A percentile compares a stretch with the other conserved stretches of the same genome.
phyloP scores from a whole-genome alignment of 2,888 invertebrate species.

The Leptinotarsa haldemani region DNA sequence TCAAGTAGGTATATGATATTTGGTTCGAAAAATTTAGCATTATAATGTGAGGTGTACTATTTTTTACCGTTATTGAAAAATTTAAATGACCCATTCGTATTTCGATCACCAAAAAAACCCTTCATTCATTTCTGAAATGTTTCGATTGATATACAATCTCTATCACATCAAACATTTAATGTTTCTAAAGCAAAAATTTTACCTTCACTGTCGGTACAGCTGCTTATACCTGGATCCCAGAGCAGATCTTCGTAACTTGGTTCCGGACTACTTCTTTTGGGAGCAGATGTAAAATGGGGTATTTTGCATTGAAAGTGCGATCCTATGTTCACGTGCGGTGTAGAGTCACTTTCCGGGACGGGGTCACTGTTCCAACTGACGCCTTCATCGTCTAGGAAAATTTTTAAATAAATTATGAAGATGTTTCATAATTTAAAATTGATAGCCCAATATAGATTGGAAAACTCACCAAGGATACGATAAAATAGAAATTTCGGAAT shows the following conservation, averaged over 20 bases:
- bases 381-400: slow-evolving; percentile 57
- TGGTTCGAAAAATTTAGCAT: too few species aligned
- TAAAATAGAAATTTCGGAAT: too few species aligned
- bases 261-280: slow-evolving; percentile 69
- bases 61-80: too few species aligned
- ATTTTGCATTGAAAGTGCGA: slow-evolving; percentile 87
- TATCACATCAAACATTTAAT: too few species aligned
- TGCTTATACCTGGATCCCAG: slow-evolving; percentile 87
- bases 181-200: slow-evolving; percentile 46
- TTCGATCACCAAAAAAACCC: too few species aligned
- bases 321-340: slow-evolving; percentile 89
- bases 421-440: background rate
- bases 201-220: slow-evolving; percentile 82
- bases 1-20: too few species aligned
- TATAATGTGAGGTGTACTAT: too few species aligned
- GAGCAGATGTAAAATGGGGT: slow-evolving; percentile 68
- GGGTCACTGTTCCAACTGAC: slow-evolving; percentile 62
- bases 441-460: too few species aligned
- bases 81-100: too few species aligned
- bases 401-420: slow-evolving; percentile 1
- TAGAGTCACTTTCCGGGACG: slow-evolving; percentile 68
- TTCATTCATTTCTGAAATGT: too few species aligned
- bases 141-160: too few species aligned
- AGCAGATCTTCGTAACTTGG: slow-evolving; percentile 77
- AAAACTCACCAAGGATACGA: background rate